phyloP scores from a whole-genome alignment of 2,113 vertebrate genomes.

The Mystacornis crossleyi region DNA sequence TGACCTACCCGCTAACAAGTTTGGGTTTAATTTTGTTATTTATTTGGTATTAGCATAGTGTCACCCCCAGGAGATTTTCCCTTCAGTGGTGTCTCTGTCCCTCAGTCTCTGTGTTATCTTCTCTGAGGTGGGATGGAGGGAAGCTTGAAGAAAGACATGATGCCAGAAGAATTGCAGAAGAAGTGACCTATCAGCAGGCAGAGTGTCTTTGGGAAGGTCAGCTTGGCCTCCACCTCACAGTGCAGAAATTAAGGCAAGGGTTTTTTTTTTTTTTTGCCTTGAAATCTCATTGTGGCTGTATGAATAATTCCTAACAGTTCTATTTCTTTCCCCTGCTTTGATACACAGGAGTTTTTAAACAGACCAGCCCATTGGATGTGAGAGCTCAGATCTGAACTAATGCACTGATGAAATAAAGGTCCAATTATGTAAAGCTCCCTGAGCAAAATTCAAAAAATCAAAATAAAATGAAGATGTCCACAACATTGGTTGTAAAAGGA shows the following conservation, averaged over 20 bases:
- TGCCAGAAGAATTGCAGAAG: background rate
- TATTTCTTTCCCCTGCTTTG: background rate
- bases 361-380: background rate
- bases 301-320: background rate
- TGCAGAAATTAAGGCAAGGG: background rate
- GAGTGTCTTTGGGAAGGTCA: background rate
- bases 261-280: background rate
- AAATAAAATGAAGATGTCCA: background rate
- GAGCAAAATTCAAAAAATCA: background rate
- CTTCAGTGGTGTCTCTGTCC: background rate
- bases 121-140: background rate
- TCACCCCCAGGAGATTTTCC: conserved; percentile 27
- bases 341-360: conserved; percentile 20
- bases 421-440: background rate
- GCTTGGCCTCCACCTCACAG: background rate
- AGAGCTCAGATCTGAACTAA: background rate
- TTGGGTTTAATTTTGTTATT: conserved; percentile 45
- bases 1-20: conserved; percentile 45
- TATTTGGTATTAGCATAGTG: conserved; percentile 59
- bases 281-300: background rate
- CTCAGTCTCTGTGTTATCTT: background rate
- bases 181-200: background rate
- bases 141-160: background rate
- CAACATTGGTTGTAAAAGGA: background rate
- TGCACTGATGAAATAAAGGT: background rate